Conservation (phyloP, 2,113 vertebrate genomes). For the Anolis sagrei region DNA sequence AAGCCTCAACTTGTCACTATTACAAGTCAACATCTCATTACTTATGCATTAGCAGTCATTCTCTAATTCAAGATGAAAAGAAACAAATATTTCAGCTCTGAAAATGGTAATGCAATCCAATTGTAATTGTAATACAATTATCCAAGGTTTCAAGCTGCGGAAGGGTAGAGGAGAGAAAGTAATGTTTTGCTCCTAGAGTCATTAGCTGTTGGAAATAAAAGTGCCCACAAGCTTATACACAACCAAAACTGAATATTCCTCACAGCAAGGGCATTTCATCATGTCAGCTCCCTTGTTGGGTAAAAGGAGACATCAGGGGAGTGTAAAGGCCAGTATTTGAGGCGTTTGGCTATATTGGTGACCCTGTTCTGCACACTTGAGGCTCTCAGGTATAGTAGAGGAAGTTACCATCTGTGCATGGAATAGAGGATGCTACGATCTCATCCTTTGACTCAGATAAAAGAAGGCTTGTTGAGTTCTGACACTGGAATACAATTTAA, state of each 20-base stretch:
- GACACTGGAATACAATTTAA: neutral
- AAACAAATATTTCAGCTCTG: constrained; percentile 52
- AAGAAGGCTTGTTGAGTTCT: neutral
- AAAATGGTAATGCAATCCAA: constrained; percentile 43
- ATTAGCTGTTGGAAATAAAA: constrained; percentile 50
- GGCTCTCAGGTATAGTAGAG: too few species aligned
- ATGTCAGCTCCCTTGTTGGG: too few species aligned
- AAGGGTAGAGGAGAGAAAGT: constrained; percentile 19
- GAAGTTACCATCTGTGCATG: too few species aligned
- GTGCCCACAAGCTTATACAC: neutral
- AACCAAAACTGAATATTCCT: constrained; percentile 22
- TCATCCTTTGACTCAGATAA: too few species aligned
- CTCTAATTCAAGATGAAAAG: constrained; percentile 55
- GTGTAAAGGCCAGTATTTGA: too few species aligned
- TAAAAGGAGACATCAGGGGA: too few species aligned
- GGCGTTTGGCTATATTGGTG: too few species aligned
- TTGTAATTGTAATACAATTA: constrained; percentile 37
- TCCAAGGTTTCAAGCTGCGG: constrained; percentile 34
- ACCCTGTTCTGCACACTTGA: too few species aligned
- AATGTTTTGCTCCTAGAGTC: constrained; percentile 37
- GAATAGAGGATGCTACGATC: too few species aligned
- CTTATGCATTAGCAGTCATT: constrained; percentile 42
- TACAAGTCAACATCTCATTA: constrained; percentile 51
- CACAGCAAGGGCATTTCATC: neutral
- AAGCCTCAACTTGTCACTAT: constrained; percentile 34